Percentiles rank a stretch among this genome's conserved stretches.
Evolutionary conservation across 1,140 invertebrate species (phyloP).

Genomic region (Heliothis virescens): DNA sequence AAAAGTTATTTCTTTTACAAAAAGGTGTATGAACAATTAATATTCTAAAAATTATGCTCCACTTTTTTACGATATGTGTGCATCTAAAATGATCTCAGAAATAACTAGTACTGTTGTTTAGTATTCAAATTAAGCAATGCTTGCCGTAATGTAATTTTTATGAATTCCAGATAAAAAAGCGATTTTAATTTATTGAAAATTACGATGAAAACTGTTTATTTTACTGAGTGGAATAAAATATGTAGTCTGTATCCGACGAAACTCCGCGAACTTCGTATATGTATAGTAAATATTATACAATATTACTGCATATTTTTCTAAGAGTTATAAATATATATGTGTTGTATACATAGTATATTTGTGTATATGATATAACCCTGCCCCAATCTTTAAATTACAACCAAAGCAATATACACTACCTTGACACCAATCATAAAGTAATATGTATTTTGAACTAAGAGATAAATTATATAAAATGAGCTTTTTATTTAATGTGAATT

Average conservation of each 20-base stretch:
- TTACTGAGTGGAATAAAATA: not conserved
- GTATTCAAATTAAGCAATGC: no score
- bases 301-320: conserved; percentile 7
- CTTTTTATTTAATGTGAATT: not conserved
- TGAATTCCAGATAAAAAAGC: not conserved
- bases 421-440: not conserved
- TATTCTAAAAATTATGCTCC: no score
- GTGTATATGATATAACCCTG: not conserved
- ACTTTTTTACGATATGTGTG: no score
- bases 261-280: not conserved
- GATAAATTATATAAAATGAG: not conserved
- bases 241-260: conserved; percentile 1
- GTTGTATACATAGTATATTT: conserved; percentile 9
- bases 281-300: conserved; percentile 2
- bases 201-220: not conserved
- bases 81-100: no score
- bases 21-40: no score
- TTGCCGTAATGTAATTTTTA: no score
- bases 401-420: not conserved
- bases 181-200: not conserved
- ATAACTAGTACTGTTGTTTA: no score
- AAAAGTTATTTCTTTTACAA: no score
- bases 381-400: not conserved
- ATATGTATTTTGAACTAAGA: not conserved
- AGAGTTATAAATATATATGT: conserved; percentile 2